Percentiles rank a stretch among this genome's conserved stretches.
Conservation (phyloP, 2,797 vertebrate species). For the Propithecus perrieri region DNA sequence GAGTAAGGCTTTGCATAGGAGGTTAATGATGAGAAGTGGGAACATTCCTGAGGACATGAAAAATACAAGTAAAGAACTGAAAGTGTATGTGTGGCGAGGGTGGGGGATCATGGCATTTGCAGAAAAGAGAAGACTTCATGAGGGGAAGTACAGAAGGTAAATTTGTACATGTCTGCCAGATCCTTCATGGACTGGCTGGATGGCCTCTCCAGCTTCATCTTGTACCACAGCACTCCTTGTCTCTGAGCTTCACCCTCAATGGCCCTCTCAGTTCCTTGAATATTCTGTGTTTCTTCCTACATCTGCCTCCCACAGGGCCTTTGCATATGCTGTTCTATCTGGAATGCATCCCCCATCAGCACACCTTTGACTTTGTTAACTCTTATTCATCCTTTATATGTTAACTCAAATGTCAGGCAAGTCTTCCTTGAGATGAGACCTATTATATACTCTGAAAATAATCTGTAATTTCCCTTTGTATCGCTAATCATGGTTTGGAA, state of each 20-base stretch:
- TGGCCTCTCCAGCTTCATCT: not conserved
- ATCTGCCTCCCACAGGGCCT: not conserved
- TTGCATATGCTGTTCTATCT: not conserved
- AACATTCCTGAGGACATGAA: not conserved
- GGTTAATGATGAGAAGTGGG: not conserved
- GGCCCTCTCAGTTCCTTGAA: not conserved
- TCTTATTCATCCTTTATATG: not conserved
- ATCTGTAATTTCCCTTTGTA: not conserved
- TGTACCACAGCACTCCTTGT: not conserved
- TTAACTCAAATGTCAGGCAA: not conserved
- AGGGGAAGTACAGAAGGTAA: not conserved
- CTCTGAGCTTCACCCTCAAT: not conserved
- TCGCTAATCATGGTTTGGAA: not conserved
- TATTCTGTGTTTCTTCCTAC: not conserved
- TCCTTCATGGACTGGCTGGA: not conserved
- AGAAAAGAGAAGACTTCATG: not conserved
- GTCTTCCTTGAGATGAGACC: not conserved
- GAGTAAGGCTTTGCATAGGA: not conserved
- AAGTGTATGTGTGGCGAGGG: not conserved
- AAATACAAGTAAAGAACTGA: not conserved
- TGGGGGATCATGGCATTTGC: not conserved
- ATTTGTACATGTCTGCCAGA: not conserved
- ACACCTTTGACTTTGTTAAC: not conserved
- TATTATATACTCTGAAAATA: slow-evolving; percentile 19
- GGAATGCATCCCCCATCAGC: not conserved